A percentile compares a stretch with the other conserved stretches of the same genome.
Conservation (phyloP, 1,140 invertebrate genomes). For the Scaptomyza pallida region DNA sequence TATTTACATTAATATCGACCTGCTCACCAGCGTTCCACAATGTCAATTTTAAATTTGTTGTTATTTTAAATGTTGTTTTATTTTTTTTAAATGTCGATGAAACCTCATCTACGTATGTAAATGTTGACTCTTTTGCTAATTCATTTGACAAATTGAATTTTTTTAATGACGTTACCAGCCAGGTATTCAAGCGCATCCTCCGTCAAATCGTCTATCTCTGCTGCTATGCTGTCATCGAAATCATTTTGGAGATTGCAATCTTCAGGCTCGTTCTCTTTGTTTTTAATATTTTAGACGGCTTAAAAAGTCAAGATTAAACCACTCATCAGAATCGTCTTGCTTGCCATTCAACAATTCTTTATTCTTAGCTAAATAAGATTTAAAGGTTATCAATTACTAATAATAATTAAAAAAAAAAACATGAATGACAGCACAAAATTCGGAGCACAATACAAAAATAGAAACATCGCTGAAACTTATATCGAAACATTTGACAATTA, state of each 20-base stretch:
- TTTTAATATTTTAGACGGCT: slow-evolving; percentile 5
- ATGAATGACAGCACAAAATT: slow-evolving; percentile 4
- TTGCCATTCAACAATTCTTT: slow-evolving; percentile 4
- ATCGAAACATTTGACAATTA: slow-evolving; percentile 23
- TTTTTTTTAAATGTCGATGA: neutral
- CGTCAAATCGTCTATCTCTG: slow-evolving; percentile 5
- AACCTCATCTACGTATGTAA: slow-evolving; percentile 11
- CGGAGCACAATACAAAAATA: slow-evolving; percentile 14
- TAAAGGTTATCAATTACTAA: neutral
- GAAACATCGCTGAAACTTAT: slow-evolving; percentile 9
- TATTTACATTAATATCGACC: slow-evolving; percentile 10
- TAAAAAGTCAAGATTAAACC: slow-evolving; percentile 11
- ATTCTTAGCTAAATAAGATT: slow-evolving; percentile 11
- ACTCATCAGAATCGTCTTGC: slow-evolving; percentile 1
- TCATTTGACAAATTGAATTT: slow-evolving; percentile 5
- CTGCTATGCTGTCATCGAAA: slow-evolving; percentile 12
- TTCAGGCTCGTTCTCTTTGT: slow-evolving; percentile 16
- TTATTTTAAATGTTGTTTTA: slow-evolving; percentile 8
- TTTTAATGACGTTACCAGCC: slow-evolving; percentile 12
- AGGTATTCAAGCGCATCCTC: slow-evolving; percentile 10
- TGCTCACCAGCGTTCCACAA: neutral
- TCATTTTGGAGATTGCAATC: slow-evolving; percentile 14
- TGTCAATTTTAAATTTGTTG: neutral
- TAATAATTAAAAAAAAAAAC: neutral
- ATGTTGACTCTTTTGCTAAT: neutral